phyloP scores from a whole-genome alignment of 2,888 invertebrate genomes.

The Diaperis boleti region DNA sequence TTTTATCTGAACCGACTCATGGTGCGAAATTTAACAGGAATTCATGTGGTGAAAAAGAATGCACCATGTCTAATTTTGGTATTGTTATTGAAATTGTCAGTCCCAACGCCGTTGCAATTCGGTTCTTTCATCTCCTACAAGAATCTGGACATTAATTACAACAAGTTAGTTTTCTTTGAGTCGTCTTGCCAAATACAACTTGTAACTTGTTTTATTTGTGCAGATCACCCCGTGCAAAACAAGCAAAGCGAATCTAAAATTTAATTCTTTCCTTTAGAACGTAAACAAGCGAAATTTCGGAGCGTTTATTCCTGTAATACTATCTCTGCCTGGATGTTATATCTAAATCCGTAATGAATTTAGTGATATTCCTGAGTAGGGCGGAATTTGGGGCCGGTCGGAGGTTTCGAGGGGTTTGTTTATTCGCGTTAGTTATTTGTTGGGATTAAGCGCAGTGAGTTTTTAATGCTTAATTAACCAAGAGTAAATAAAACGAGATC shows the following conservation, averaged over 20 bases:
- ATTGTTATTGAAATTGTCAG: too few relatives aligned
- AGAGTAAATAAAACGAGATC: slow-evolving; percentile 46
- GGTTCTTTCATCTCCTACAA: too few relatives aligned
- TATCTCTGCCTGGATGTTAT: neutral
- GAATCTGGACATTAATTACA: too few relatives aligned
- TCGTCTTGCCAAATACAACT: too few relatives aligned
- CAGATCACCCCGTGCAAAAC: too few relatives aligned
- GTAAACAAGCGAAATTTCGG: neutral
- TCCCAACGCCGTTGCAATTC: too few relatives aligned
- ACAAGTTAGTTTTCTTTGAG: too few relatives aligned
- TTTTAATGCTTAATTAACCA: slow-evolving; percentile 48
- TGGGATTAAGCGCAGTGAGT: slow-evolving; percentile 41
- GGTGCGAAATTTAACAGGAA: too few relatives aligned
- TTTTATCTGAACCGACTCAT: too few relatives aligned
- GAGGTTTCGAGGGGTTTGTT: slow-evolving; percentile 21
- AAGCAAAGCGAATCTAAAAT: neutral
- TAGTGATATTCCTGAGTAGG: slow-evolving; percentile 11
- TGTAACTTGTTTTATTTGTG: too few relatives aligned
- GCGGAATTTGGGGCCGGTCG: slow-evolving; percentile 14
- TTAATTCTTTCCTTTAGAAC: neutral
- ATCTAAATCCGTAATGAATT: slow-evolving; percentile 14
- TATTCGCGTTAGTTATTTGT: slow-evolving; percentile 30
- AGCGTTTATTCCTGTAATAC: neutral
- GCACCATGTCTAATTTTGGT: too few relatives aligned
- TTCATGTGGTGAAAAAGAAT: too few relatives aligned